A percentile compares a stretch with the other conserved stretches of the same genome.
phyloP scores from a whole-genome alignment of 2,888 invertebrate genomes.

The Meloe dianella region DNA sequence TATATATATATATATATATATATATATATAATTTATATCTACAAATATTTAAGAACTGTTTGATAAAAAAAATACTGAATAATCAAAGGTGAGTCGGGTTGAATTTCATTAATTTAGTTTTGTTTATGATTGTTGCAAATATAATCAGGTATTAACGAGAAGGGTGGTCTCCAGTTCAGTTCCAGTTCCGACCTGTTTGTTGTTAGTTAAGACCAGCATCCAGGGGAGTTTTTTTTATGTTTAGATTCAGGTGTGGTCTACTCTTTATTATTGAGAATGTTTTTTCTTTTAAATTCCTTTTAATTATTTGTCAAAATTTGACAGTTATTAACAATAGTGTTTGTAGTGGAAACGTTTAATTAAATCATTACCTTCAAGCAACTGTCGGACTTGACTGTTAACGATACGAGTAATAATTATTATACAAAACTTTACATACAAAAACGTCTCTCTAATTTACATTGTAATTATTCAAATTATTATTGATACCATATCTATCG shows the following conservation, averaged over 20 bases:
- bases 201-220: background rate
- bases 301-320: slow-evolving; percentile 5
- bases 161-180: slow-evolving; percentile 16
- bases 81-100: background rate
- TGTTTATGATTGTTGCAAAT: background rate
- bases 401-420: slow-evolving; percentile 24
- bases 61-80: background rate
- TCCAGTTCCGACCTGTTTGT: background rate
- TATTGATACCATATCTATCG: too few species aligned
- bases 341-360: slow-evolving; percentile 24
- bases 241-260: slow-evolving; percentile 28
- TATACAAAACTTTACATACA: slow-evolving; percentile 6
- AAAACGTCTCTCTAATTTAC: slow-evolving; percentile 9
- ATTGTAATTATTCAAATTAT: slow-evolving; percentile 7
- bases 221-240: slow-evolving; percentile 21
- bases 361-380: slow-evolving; percentile 27
- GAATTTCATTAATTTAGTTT: background rate
- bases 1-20: too few species aligned
- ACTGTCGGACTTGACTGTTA: slow-evolving; percentile 12
- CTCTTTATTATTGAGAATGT: background rate
- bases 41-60: background rate
- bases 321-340: slow-evolving; percentile 5
- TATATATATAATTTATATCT: too few species aligned
- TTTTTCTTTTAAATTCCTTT: slow-evolving; percentile 4
- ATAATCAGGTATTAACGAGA: slow-evolving; percentile 1